These are phyloP conservation scores for Anoplophora glabripennis DNA, from an alignment of 1,140 invertebrate genomes.

Conservation along the genomic window DNA sequence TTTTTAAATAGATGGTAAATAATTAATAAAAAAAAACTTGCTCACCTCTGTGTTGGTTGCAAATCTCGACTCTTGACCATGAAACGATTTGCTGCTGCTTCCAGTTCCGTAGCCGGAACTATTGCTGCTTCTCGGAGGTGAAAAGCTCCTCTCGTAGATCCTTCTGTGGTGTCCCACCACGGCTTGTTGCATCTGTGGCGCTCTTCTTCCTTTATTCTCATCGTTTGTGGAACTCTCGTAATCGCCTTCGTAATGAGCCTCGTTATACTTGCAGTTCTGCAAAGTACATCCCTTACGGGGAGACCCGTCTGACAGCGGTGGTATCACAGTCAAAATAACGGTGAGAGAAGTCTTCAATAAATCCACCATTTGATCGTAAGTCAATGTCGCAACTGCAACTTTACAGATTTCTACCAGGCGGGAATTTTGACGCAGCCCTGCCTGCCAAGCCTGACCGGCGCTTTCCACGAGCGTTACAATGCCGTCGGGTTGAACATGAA, in stretches of 20 bases:
- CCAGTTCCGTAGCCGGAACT: conserved; percentile 84
- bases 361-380: conserved; percentile 92
- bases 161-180: conserved; percentile 59
- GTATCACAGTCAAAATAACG: conserved; percentile 82
- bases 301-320: conserved; percentile 53
- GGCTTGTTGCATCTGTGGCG: conserved; percentile 53
- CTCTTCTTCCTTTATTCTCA: conserved; percentile 42
- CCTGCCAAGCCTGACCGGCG: conserved; percentile 82
- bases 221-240: conserved; percentile 61
- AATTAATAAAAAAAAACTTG: conserved; percentile 3
- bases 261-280: conserved; percentile 66
- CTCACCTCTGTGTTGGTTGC: conserved; percentile 50
- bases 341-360: conserved; percentile 85
- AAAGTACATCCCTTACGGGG: conserved; percentile 63
- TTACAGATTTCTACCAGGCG: conserved; percentile 92
- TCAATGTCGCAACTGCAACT: conserved; percentile 82
- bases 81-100: conserved; percentile 68
- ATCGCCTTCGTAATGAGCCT: conserved; percentile 63
- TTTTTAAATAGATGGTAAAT: neutral
- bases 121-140: conserved; percentile 77
- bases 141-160: conserved; percentile 71
- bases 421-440: conserved; percentile 85
- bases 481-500: conserved; percentile 94
- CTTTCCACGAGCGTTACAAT: conserved; percentile 91
- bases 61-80: conserved; percentile 48